phyloP scores from a whole-genome alignment of 2,113 vertebrate species.

The Platichthys flesus region DNA sequence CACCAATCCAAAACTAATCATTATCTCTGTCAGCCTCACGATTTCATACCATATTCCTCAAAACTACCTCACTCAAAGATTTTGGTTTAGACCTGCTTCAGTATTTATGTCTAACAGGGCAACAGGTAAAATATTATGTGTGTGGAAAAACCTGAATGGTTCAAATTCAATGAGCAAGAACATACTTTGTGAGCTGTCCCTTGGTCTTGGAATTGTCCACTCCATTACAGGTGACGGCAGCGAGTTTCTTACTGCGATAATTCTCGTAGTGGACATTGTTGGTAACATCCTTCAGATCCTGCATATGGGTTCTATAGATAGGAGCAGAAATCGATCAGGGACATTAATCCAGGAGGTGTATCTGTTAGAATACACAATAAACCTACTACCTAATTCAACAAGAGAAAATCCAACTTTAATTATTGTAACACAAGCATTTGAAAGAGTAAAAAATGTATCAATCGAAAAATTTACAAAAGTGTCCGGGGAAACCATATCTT shows the following conservation, averaged over 20 bases:
- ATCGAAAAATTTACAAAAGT: too few species aligned
- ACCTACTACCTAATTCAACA: background rate
- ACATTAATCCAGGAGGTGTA: background rate
- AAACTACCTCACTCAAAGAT: too few species aligned
- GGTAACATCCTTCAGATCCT: slow-evolving; percentile 87
- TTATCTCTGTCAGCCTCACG: too few species aligned
- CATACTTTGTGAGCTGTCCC: slow-evolving; percentile 84
- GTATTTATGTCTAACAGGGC: too few species aligned
- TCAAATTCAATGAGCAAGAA: background rate
- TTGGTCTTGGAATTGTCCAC: slow-evolving; percentile 82
- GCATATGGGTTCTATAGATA: slow-evolving; percentile 83
- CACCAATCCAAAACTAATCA: too few species aligned
- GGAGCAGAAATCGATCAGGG: background rate
- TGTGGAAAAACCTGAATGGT: background rate
- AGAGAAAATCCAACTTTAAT: background rate
- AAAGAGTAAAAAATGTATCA: background rate
- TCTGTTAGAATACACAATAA: background rate
- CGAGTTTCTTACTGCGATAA: slow-evolving; percentile 85
- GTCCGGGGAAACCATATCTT: too few species aligned
- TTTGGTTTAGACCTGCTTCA: too few species aligned
- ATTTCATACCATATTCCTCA: too few species aligned
- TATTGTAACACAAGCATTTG: background rate
- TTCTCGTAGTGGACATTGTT: slow-evolving; percentile 88
- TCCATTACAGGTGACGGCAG: slow-evolving; percentile 85
- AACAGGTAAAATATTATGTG: too few species aligned